Evolutionary conservation across 2,888 invertebrate genomes (phyloP).

Genomic region (Yponomeuta sedellus): DNA sequence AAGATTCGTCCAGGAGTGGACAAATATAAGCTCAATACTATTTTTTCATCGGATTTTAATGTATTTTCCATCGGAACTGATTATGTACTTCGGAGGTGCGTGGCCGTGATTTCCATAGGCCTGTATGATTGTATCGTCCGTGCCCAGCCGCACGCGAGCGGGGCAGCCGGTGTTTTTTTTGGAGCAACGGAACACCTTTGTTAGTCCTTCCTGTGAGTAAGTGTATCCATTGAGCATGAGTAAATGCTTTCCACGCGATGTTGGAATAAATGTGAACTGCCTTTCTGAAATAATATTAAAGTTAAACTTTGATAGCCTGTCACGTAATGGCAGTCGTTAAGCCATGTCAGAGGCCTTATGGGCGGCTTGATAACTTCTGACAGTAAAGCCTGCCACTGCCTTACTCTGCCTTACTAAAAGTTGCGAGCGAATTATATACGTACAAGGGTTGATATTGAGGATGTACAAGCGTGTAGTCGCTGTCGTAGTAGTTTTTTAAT

Average conservation of each 20-base stretch:
- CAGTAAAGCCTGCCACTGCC: too few relatives aligned
- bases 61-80: constrained; percentile 15
- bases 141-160: constrained; percentile 16
- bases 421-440: too few relatives aligned
- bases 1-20: too few relatives aligned
- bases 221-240: constrained; percentile 19
- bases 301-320: background rate
- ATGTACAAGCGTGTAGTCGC: too few relatives aligned
- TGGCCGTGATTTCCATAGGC: constrained; percentile 17
- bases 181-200: constrained; percentile 17
- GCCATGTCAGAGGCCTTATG: too few relatives aligned
- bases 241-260: constrained; percentile 10
- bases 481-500: too few relatives aligned
- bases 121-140: constrained; percentile 14
- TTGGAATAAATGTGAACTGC: constrained; percentile 15
- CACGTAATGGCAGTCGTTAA: too few relatives aligned
- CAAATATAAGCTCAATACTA: too few relatives aligned
- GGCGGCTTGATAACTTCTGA: too few relatives aligned
- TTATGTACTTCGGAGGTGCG: constrained; percentile 16
- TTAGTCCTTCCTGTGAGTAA: constrained; percentile 11
- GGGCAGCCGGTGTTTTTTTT: constrained; percentile 14
- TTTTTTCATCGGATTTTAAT: constrained; percentile 13
- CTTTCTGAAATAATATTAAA: background rate
- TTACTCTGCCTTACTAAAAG: too few relatives aligned
- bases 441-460: too few relatives aligned